Evolutionary conservation across 2,888 invertebrate genomes (phyloP).

Genomic region (Meiosimyza platycephala): DNA sequence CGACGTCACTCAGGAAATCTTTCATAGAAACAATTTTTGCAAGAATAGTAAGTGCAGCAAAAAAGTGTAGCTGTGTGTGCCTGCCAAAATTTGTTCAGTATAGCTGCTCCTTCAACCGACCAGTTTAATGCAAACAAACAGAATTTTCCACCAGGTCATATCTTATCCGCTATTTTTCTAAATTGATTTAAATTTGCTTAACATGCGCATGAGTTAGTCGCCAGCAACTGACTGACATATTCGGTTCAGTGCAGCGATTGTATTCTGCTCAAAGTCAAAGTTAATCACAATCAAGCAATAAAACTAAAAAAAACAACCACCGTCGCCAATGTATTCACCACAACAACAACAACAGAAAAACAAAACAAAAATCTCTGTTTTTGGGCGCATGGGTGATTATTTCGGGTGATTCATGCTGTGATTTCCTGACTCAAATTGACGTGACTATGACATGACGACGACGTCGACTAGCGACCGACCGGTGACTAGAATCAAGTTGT

Average conservation of each 20-base stretch:
- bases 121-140: neutral
- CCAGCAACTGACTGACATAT: slow-evolving; percentile 36
- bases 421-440: slow-evolving; percentile 61
- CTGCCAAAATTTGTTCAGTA: too few species aligned
- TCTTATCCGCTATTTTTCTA: slow-evolving; percentile 24
- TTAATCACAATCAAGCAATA: neutral
- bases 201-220: slow-evolving; percentile 58
- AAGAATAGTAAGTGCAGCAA: too few species aligned
- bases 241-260: neutral
- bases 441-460: slow-evolving; percentile 60
- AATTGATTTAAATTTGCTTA: slow-evolving; percentile 58
- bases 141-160: neutral
- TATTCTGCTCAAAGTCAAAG: slow-evolving; percentile 17
- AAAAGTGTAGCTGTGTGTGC: too few species aligned
- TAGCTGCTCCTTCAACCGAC: too few species aligned
- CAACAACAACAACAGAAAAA: neutral
- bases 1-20: too few species aligned
- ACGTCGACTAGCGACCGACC: neutral
- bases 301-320: neutral
- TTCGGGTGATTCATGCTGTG: slow-evolving; percentile 61
- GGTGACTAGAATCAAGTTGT: neutral
- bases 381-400: slow-evolving; percentile 35
- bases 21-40: too few species aligned
- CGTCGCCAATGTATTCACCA: too few species aligned
- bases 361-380: slow-evolving; percentile 15